Conservation (phyloP, 2,113 vertebrate species). For the Melanocharis versteri region DNA sequence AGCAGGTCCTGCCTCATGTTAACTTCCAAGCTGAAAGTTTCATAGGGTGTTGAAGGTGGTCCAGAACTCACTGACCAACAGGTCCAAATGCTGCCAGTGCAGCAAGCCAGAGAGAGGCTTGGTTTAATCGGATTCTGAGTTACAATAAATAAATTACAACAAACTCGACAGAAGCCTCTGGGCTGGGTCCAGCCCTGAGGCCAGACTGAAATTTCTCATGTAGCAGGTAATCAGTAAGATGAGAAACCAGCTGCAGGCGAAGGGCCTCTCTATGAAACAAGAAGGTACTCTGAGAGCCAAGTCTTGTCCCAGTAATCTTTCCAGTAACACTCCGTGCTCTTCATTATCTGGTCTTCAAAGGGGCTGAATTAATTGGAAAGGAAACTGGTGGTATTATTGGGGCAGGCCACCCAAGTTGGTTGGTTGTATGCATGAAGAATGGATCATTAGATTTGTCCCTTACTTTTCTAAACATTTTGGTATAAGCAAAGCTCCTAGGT, state of each 20-base stretch:
- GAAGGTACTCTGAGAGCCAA: conserved; percentile 1
- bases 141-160: conserved; percentile 59
- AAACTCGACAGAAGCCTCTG: conserved; percentile 54
- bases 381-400: background rate
- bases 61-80: conserved; percentile 19
- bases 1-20: background rate
- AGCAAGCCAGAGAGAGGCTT: conserved; percentile 26
- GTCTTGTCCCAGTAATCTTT: background rate
- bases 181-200: conserved; percentile 33
- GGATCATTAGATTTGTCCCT: background rate
- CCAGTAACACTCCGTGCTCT: background rate
- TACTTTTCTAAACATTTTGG: background rate
- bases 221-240: conserved; percentile 67
- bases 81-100: background rate
- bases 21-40: conserved; percentile 27
- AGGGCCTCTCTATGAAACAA: conserved; percentile 32
- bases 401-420: background rate
- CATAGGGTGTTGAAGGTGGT: conserved; percentile 54
- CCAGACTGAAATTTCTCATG: conserved; percentile 61
- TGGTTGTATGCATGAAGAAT: background rate
- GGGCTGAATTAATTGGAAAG: background rate
- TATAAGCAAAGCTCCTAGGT: background rate
- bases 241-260: conserved; percentile 41
- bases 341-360: conserved; percentile 7
- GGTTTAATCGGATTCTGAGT: conserved; percentile 36